Evolutionary conservation across 2,113 vertebrate species (phyloP), one percentile per base, ranked within the genome.

Genomic region (Hippocampus guttulatus): DNA sequence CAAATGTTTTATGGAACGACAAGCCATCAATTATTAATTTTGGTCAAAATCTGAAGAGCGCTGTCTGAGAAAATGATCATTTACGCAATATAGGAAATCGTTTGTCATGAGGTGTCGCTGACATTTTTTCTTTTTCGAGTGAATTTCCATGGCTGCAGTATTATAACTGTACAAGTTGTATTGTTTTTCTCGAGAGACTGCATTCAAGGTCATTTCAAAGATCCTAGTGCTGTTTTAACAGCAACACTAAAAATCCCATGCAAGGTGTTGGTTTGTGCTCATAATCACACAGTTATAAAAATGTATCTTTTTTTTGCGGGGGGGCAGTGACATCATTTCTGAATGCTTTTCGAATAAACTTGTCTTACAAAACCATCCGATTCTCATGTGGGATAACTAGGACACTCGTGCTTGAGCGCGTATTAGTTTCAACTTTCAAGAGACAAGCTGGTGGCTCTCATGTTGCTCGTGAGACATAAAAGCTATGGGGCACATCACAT

Each of bases 1-100:
- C 64, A 70, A 80, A 74, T 71, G 62, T 78, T 79, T 78, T 70
- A 49, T 65, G 41, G 72, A 78, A 66, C 66, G 62, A 73, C 60
- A 75, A 43, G 64, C 74, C 71, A 23, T 83, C 38, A 81, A 85
- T 85, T 58, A 85, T 85, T 85, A 6, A 84, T 78, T 69, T 27
- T 11, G 71, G 73, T 77, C 30, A 81, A 61, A 67, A 18, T 60
- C 33, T 63, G 0, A 67, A 69, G 33, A 30, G 61, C 2, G 21
- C n/a, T 6, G 40, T 74, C 16, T 33, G 58, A 61, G 6, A 30
- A 64, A 64, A 64, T 41, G 21, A 64, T 64, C 60, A 5, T 58
- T 27, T 58, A 58, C 55, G 6, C 55, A 8, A 20, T 20, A 21
- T 18, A 51, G 49, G 18, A 51, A 51, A 51, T 51, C 27, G 8